A percentile compares a stretch with the other conserved stretches of the same genome.
phyloP scores from a whole-genome alignment of 2,888 invertebrate species.

The Idaea straminata region DNA sequence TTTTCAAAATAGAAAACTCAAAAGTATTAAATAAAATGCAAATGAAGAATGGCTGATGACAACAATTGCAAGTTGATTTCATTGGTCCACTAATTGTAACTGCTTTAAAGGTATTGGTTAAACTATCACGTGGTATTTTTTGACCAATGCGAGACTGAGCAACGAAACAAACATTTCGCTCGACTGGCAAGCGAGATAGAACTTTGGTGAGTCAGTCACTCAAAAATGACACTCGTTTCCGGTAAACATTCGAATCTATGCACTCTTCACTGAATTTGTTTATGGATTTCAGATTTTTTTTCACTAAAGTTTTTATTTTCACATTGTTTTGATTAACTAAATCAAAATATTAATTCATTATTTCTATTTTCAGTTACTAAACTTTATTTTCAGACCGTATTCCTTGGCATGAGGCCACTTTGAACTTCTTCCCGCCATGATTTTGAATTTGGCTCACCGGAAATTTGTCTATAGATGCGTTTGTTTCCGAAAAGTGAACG shows the following conservation, averaged over 20 bases:
- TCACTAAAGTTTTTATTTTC: slow-evolving; percentile 13
- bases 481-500: slow-evolving; percentile 81
- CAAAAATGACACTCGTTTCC: slow-evolving; percentile 76
- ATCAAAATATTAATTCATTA: slow-evolving; percentile 5
- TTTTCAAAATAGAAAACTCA: no score
- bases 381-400: neutral
- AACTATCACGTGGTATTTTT: neutral
- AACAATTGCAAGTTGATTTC: neutral
- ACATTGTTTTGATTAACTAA: slow-evolving; percentile 5
- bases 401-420: slow-evolving; percentile 8
- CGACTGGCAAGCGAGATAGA: slow-evolving; percentile 44
- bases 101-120: slow-evolving; percentile 7
- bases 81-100: neutral
- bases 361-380: neutral
- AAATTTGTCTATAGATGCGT: slow-evolving; percentile 79
- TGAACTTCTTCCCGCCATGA: slow-evolving; percentile 58
- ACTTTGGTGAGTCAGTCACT: slow-evolving; percentile 74
- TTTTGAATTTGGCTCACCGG: slow-evolving; percentile 75
- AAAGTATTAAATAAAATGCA: no score
- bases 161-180: slow-evolving; percentile 13
- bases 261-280: slow-evolving; percentile 34
- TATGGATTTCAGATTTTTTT: slow-evolving; percentile 40
- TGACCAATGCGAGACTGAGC: slow-evolving; percentile 23
- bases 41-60: no score
- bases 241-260: slow-evolving; percentile 53